A percentile compares a stretch with the other conserved stretches of the same genome.
Conservation (phyloP, 2,113 vertebrate genomes). For the Pachypanchax playfairii region DNA sequence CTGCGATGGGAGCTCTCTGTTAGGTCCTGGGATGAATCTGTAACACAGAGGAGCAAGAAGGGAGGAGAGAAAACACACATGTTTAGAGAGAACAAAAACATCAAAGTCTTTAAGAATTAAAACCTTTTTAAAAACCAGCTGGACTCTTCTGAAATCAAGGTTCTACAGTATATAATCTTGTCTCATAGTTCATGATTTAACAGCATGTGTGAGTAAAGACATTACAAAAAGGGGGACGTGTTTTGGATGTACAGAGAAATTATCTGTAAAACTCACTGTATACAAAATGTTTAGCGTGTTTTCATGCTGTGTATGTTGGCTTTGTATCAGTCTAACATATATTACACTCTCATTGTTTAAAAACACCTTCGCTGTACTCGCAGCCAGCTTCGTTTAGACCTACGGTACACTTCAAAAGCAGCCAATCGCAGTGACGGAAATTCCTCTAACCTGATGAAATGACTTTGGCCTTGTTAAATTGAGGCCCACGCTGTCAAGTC, state of each 20-base stretch:
- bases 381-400: conserved; percentile 14
- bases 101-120: conserved; percentile 60
- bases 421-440: conserved; percentile 38
- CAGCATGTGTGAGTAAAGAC: conserved; percentile 27
- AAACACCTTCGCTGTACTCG: no score
- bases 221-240: conserved; percentile 24
- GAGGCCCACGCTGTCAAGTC: conserved; percentile 34
- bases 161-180: conserved; percentile 48
- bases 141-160: conserved; percentile 60
- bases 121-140: conserved; percentile 56
- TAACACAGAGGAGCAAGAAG: conserved; percentile 70
- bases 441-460: conserved; percentile 37
- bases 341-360: conserved; percentile 1
- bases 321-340: conserved; percentile 23
- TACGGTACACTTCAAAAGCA: conserved; percentile 17
- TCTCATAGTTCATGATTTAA: conserved; percentile 44
- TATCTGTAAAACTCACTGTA: neutral
- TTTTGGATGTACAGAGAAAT: conserved; percentile 20
- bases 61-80: conserved; percentile 65
- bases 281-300: no score
- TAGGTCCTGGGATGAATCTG: conserved; percentile 99
- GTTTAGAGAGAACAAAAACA: conserved; percentile 74
- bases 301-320: conserved; percentile 57
- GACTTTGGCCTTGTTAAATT: conserved; percentile 44
- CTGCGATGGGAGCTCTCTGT: conserved; percentile 75